Conservation (phyloP, 2,113 vertebrate genomes). For the Pogonocichla stellata region DNA sequence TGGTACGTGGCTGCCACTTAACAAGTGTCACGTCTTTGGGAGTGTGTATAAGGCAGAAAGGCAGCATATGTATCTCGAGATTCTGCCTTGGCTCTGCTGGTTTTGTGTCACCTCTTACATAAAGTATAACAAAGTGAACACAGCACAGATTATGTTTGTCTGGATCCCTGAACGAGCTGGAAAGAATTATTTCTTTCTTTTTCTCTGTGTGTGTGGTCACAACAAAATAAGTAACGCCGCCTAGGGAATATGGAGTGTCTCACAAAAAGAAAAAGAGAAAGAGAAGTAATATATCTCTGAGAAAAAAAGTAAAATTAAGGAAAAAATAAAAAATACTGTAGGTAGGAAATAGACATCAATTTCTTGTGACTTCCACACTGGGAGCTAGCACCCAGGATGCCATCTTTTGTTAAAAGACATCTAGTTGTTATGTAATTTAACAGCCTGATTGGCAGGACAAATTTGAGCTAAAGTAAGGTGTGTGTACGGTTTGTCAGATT, state of each 20-base stretch:
- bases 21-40: slow-evolving; percentile 6
- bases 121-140: slow-evolving; percentile 38
- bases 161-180: background rate
- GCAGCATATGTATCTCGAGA: background rate
- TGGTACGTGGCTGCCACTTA: background rate
- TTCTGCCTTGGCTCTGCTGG: background rate
- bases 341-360: background rate
- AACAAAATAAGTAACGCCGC: background rate
- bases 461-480: slow-evolving; percentile 22
- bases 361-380: slow-evolving; percentile 18
- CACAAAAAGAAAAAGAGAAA: background rate
- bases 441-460: slow-evolving; percentile 15
- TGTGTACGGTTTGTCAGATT: slow-evolving; percentile 17
- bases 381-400: background rate
- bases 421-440: slow-evolving; percentile 50
- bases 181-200: slow-evolving; percentile 21
- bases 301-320: background rate
- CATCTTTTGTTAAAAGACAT: slow-evolving; percentile 45
- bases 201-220: background rate
- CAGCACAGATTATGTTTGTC: background rate
- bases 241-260: background rate
- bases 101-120: slow-evolving; percentile 32
- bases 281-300: background rate
- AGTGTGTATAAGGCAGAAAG: slow-evolving; percentile 3
- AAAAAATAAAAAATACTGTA: background rate